These are phyloP conservation scores for Corvus cornix DNA, from an alignment of 2,113 vertebrate species.

Conservation along the genomic window DNA sequence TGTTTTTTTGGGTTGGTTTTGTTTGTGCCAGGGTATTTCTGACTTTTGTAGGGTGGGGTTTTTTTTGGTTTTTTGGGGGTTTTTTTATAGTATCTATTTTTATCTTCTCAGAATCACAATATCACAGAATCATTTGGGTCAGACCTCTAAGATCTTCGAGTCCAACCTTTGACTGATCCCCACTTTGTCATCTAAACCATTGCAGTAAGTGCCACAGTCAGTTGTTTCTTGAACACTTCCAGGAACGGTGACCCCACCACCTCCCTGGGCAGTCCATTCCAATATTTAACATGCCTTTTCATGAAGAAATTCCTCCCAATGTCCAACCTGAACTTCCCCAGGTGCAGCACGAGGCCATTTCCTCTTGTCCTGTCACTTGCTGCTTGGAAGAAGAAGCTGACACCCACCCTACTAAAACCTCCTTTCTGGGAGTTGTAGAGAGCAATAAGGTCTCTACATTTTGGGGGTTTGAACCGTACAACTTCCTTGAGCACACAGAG, in stretches of 20 bases:
- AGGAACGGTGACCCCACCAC: too few relatives aligned
- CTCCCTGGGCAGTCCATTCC: neutral
- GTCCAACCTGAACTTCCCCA: neutral
- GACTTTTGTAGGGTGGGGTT: neutral
- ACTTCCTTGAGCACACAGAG: neutral
- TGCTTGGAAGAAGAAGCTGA: neutral
- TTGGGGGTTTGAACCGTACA: neutral
- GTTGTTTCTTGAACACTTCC: neutral
- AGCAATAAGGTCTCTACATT: neutral
- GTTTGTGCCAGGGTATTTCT: rapidly evolving
- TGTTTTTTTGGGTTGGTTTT: neutral
- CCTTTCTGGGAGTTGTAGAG: neutral
- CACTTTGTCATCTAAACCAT: neutral
- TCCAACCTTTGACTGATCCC: neutral
- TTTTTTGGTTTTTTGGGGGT: neutral
- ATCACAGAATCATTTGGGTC: neutral
- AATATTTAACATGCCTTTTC: neutral
- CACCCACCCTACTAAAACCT: too few relatives aligned
- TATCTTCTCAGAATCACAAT: neutral
- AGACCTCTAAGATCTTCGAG: neutral
- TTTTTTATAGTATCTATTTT: neutral
- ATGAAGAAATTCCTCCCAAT: neutral
- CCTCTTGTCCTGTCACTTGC: neutral
- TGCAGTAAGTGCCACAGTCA: neutral
- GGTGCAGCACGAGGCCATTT: neutral